Evolutionary conservation across 2,888 invertebrate species (phyloP).

Genomic region (Scaptomyza cyrtandrae): DNA sequence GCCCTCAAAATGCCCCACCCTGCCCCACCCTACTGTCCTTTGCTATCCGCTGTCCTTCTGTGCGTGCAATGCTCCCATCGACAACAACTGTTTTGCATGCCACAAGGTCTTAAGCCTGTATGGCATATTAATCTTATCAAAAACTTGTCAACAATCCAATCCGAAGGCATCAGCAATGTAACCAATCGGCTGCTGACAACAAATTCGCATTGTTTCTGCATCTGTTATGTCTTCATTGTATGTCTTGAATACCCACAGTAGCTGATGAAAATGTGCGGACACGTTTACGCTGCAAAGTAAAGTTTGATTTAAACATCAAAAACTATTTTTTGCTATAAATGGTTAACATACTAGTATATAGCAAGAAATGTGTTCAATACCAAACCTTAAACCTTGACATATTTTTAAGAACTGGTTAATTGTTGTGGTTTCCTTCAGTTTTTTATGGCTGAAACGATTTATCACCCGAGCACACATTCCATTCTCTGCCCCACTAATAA

Average conservation of each 20-base stretch:
- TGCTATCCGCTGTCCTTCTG: slow-evolving; percentile 56
- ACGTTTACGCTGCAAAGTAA: slow-evolving; percentile 8
- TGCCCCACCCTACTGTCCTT: slow-evolving; percentile 6
- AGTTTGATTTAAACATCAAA: background rate
- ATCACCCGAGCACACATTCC: slow-evolving; percentile 26
- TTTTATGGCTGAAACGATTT: slow-evolving; percentile 43
- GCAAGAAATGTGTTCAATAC: no score
- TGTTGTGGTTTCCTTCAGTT: slow-evolving; percentile 14
- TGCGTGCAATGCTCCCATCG: slow-evolving; percentile 69
- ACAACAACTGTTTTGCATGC: slow-evolving; percentile 69
- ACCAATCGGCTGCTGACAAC: slow-evolving; percentile 55
- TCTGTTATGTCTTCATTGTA: slow-evolving; percentile 56
- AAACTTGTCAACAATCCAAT: slow-evolving; percentile 77
- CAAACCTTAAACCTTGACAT: slow-evolving; percentile 12
- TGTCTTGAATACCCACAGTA: slow-evolving; percentile 7
- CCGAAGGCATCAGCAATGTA: slow-evolving; percentile 14
- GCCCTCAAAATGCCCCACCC: slow-evolving; percentile 10
- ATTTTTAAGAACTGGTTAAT: slow-evolving; percentile 34
- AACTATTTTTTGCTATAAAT: background rate
- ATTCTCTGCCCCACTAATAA: slow-evolving; percentile 61
- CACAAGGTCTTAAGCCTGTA: slow-evolving; percentile 51
- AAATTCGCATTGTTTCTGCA: slow-evolving; percentile 67
- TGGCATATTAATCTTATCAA: slow-evolving; percentile 78
- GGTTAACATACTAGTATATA: no score
- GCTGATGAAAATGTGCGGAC: slow-evolving; percentile 5